Base-by-base conservation (phyloP, 2,113 vertebrate genomes). In the Leptodactylus fuscus region DNA sequence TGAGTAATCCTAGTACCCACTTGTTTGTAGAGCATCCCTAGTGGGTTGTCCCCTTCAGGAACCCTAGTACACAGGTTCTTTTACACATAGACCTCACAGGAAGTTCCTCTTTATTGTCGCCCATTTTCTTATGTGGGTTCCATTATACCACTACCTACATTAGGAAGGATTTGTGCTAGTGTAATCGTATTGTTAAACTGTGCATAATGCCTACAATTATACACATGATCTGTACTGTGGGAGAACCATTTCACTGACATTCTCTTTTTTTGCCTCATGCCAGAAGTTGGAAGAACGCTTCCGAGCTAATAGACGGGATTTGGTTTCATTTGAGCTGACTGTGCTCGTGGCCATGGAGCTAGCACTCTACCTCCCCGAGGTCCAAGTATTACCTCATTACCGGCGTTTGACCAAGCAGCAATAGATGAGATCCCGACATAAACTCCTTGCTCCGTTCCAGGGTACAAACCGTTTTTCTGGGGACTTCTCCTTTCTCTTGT, bases 241-340 rank as follows among this genome's bases (percentile, higher is more conserved):
- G 1, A 2, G 0, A 22, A 38, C 65, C 18, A 0, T 34, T 4
- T 55, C 13, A 44, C 34, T 27, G 1, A 20, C 49, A 5, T 24
- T 53, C 20, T 81, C n/a, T 34, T 1, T 81, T n/a, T 82, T 36
- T 88, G 62, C 69, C 29, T 1, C 24, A 3, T 51, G 53, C 0
- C 29, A 99, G 98, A 99, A 98, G 92, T 89, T 99, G 88, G 98
- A 99, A 91, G 98, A 99, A 87, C 93, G 97, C 62, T 99, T 99
- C 89, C 90, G 98, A 76, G 96, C 99, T 92, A 95, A 96, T 92
- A 92, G 98, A 81, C 93, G 95, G 75, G 98, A 99, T 88, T 94
- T 99, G 36, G 98, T 99, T 0, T 93, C 93, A 0, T 97, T 99
- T 9, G 98, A 99, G 90, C 97, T 99, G 93, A 97, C 97, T 0